Evolutionary conservation across 2,888 invertebrate species (phyloP).

Genomic region (Tetranychus truncatus): DNA sequence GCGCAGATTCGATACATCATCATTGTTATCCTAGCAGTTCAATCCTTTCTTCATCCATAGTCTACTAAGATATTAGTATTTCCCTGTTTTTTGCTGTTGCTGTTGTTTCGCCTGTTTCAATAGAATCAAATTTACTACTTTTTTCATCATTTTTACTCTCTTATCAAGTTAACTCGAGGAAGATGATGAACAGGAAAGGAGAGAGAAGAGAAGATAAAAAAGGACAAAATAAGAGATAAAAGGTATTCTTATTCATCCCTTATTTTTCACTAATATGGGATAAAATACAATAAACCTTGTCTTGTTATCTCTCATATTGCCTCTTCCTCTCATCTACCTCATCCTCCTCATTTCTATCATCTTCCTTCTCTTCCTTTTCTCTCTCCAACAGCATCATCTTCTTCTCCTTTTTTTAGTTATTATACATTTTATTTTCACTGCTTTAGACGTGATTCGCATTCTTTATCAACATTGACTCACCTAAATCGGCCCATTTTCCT

Average conservation of each 20-base stretch:
- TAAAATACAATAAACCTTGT: not conserved
- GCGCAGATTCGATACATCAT: not conserved
- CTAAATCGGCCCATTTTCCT: not conserved
- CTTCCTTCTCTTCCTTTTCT: not conserved
- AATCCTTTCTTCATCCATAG: not conserved
- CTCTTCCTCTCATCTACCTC: not conserved
- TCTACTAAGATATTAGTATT: too few relatives aligned
- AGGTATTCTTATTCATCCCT: not conserved
- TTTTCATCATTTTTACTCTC: not conserved
- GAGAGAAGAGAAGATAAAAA: not conserved
- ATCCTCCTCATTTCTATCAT: not conserved
- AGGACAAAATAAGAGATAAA: not conserved
- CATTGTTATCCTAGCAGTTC: not conserved
- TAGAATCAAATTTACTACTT: not conserved
- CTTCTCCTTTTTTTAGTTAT: not conserved
- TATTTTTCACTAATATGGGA: not conserved
- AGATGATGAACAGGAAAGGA: conserved; percentile 2
- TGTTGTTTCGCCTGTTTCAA: not conserved
- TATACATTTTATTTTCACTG: not conserved
- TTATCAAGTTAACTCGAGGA: not conserved
- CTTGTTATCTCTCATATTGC: conserved; percentile 8
- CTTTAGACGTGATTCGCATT: not conserved
- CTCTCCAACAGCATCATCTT: not conserved
- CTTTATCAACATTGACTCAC: conserved; percentile 1
- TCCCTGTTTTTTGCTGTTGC: not conserved